phyloP scores from a whole-genome alignment of 2,113 vertebrate species.

The Mionectes macconnelli region DNA sequence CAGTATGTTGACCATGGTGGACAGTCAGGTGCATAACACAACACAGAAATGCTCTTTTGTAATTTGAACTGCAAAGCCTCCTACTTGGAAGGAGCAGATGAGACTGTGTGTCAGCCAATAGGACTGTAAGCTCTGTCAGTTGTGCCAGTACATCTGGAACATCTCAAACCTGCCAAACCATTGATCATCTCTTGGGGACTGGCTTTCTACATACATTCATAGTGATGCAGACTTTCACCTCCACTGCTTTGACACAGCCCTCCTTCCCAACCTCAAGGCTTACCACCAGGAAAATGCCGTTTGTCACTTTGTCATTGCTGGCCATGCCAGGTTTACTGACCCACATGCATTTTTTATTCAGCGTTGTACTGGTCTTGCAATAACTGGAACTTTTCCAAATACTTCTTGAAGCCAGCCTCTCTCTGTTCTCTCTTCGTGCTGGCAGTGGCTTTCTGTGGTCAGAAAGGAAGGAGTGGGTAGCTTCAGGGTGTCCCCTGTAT shows the following conservation, averaged over 20 bases:
- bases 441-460: neutral
- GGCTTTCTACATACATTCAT: neutral
- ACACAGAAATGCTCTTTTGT: neutral
- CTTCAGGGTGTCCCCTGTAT: neutral
- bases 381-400: neutral
- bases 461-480: neutral
- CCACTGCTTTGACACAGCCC: neutral
- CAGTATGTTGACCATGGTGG: fast-evolving
- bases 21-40: neutral
- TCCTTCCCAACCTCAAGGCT: neutral
- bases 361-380: neutral
- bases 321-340: neutral
- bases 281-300: neutral
- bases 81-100: neutral
- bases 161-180: neutral
- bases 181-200: neutral
- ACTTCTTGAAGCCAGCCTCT: neutral
- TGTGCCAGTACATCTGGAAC: neutral
- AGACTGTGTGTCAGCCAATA: neutral
- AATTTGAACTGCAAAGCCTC: neutral
- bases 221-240: neutral
- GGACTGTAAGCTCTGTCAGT: neutral
- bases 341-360: neutral
- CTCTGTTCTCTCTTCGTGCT: neutral
- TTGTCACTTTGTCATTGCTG: neutral